phyloP scores from a whole-genome alignment of 2,797 vertebrate genomes.

The Schizopygopsis pylzovi region DNA sequence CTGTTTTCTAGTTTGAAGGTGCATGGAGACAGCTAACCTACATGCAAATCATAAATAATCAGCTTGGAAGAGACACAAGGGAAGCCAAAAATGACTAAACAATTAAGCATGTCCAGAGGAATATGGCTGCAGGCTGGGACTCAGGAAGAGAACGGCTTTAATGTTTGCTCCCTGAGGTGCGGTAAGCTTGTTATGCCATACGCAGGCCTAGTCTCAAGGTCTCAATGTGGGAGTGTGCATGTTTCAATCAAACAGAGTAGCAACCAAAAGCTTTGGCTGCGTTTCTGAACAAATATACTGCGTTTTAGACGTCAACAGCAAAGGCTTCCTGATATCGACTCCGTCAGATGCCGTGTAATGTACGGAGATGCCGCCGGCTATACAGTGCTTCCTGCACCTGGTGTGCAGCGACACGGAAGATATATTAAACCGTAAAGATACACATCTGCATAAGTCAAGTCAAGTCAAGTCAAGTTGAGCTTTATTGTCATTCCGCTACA shows the following conservation, averaged over 20 bases:
- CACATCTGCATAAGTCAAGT: conserved; percentile 81
- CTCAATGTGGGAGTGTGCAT: conserved; percentile 42
- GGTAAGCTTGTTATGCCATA: conserved; percentile 52
- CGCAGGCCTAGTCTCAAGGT: conserved; percentile 39
- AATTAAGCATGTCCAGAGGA: conserved; percentile 55
- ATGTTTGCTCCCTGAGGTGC: conserved; percentile 60
- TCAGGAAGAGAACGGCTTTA: conserved; percentile 60
- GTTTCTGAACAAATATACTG: conserved; percentile 15
- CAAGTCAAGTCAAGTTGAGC: no score
- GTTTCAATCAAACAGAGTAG: conserved; percentile 49
- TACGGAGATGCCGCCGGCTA: conserved; percentile 12
- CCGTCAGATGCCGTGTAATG: conserved; percentile 10
- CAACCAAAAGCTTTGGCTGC: conserved; percentile 38
- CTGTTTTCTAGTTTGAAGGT: background rate
- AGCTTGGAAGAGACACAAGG: conserved; percentile 48
- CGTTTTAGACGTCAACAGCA: conserved; percentile 11
- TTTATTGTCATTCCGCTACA: no score
- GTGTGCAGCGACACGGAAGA: conserved; percentile 52
- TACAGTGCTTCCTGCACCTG: conserved; percentile 36
- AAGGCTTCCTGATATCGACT: conserved; percentile 1
- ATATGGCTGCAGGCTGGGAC: conserved; percentile 58
- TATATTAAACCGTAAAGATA: conserved; percentile 63
- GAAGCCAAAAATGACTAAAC: conserved; percentile 61
- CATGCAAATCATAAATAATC: conserved; percentile 60
- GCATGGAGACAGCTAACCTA: conserved; percentile 61